Evolutionary conservation across 2,888 invertebrate genomes (phyloP).

Genomic region (Drosophila fungiperda): DNA sequence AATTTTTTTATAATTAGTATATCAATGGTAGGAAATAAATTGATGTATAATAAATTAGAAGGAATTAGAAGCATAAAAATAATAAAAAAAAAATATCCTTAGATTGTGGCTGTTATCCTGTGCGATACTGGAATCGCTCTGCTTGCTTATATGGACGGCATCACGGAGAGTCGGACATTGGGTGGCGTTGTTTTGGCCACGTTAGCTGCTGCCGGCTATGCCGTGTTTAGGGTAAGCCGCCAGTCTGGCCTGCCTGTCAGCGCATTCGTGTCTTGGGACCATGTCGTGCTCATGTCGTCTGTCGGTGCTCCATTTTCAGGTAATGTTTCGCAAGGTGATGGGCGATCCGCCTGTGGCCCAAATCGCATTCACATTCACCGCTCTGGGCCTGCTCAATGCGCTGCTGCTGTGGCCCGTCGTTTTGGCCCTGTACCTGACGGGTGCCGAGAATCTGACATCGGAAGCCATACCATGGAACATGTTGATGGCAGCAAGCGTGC

Average conservation of each 20-base stretch:
- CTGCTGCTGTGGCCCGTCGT: constrained; percentile 96
- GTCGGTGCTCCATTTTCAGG: constrained; percentile 86
- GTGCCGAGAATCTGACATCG: constrained; percentile 93
- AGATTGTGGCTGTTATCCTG: constrained; percentile 97
- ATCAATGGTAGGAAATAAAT: not conserved
- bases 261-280: constrained; percentile 42
- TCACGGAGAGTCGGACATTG: constrained; percentile 94
- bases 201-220: constrained; percentile 95
- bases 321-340: constrained; percentile 96
- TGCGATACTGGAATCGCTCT: constrained; percentile 97
- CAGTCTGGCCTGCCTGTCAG: constrained; percentile 12
- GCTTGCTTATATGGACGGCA: constrained; percentile 97
- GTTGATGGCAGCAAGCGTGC: constrained; percentile 91
- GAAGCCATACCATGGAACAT: constrained; percentile 95
- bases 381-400: constrained; percentile 95
- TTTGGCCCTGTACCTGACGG: constrained; percentile 93
- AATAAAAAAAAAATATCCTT: constrained; percentile 32
- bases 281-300: constrained; percentile 54
- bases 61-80: not conserved
- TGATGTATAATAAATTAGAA: not conserved
- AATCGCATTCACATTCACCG: constrained; percentile 96
- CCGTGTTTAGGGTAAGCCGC: constrained; percentile 93
- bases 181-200: constrained; percentile 96
- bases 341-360: constrained; percentile 97
- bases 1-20: not conserved